phyloP scores from a whole-genome alignment of 1,140 invertebrate genomes.

The Drosophila azteca region DNA sequence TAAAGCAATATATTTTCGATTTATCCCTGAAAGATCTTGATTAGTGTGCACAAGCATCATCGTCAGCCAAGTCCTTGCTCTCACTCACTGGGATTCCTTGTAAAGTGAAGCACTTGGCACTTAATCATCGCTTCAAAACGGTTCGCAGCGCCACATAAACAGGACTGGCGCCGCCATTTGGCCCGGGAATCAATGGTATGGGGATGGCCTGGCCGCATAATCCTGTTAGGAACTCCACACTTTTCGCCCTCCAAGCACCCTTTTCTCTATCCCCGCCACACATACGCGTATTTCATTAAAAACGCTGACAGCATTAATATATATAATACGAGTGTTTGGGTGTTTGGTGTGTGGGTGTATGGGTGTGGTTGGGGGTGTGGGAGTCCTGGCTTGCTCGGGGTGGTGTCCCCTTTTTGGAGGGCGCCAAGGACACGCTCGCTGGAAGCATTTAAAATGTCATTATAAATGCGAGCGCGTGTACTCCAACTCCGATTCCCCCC shows the following conservation, averaged over 20 bases:
- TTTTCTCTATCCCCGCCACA: neutral
- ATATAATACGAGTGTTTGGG: slow-evolving; percentile 20
- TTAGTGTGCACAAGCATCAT: slow-evolving; percentile 11
- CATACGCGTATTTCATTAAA: slow-evolving; percentile 46
- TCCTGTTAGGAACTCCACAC: slow-evolving; percentile 18
- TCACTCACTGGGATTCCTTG: neutral
- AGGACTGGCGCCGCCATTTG: slow-evolving; percentile 58
- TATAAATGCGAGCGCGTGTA: slow-evolving; percentile 61
- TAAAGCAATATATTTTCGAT: too few species aligned
- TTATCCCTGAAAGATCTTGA: slow-evolving; percentile 19
- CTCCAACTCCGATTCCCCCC: neutral
- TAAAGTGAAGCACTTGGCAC: slow-evolving; percentile 40
- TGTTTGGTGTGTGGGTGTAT: slow-evolving; percentile 12
- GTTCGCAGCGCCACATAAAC: slow-evolving; percentile 48
- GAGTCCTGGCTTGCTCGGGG: too few species aligned
- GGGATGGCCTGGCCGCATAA: slow-evolving; percentile 14
- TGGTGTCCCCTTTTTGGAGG: slow-evolving; percentile 1
- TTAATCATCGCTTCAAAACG: slow-evolving; percentile 41
- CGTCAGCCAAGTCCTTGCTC: neutral
- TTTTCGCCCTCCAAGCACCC: slow-evolving; percentile 1
- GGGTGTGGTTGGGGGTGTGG: neutral
- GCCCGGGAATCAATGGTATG: slow-evolving; percentile 11
- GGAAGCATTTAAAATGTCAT: slow-evolving; percentile 75
- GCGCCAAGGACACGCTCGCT: slow-evolving; percentile 59
- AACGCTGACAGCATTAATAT: slow-evolving; percentile 62